Evolutionary conservation across 2,113 vertebrate species (phyloP).

Genomic region (Microcebus ravelobensis): DNA sequence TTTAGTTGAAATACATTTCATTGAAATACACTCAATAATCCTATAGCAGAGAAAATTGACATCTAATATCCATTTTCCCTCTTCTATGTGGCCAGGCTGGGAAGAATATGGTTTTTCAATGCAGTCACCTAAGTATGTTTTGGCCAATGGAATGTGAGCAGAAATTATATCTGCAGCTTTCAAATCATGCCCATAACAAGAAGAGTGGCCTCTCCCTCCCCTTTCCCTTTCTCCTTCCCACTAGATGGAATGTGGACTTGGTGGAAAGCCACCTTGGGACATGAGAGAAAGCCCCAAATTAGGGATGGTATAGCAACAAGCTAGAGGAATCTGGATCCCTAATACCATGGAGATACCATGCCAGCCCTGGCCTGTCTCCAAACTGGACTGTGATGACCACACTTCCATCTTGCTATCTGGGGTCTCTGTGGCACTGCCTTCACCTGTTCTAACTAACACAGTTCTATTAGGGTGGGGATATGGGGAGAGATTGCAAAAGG

Average conservation of each 20-base stretch:
- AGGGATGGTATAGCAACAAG: background rate
- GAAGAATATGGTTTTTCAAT: background rate
- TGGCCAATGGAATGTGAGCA: background rate
- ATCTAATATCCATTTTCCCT: background rate
- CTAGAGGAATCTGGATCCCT: background rate
- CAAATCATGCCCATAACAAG: background rate
- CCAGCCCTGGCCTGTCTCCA: background rate
- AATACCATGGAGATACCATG: background rate
- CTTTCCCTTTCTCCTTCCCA: background rate
- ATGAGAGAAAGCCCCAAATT: background rate
- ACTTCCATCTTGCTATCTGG: background rate
- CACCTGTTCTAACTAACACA: background rate
- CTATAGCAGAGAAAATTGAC: background rate
- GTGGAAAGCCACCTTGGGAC: background rate
- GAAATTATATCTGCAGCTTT: background rate
- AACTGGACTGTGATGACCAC: background rate
- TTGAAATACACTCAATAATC: background rate
- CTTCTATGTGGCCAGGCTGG: background rate
- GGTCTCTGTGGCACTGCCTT: background rate
- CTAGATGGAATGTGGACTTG: background rate
- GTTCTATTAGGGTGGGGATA: background rate
- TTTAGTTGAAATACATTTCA: background rate
- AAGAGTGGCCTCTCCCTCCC: background rate
- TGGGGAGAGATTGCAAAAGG: background rate
- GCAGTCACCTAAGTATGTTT: background rate